Conservation (phyloP, 2,113 vertebrate genomes). For the Vanacampus margaritifer region DNA sequence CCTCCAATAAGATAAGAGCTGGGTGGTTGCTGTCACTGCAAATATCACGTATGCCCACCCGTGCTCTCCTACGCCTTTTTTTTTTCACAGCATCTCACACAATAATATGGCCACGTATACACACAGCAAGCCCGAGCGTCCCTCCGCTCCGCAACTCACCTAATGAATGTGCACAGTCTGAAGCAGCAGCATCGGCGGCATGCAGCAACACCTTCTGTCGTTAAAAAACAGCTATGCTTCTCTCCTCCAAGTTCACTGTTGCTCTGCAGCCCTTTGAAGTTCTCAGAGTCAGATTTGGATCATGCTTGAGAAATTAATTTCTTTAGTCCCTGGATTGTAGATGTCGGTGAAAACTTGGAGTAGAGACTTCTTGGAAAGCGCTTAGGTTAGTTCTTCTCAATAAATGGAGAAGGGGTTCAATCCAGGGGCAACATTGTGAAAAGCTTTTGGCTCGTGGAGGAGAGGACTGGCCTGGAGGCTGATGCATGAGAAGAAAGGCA, state of each 20-base stretch:
- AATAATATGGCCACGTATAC: conserved; percentile 23
- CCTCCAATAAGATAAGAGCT: conserved; percentile 61
- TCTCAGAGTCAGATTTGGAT: conserved; percentile 21
- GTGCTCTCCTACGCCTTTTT: conserved; percentile 22
- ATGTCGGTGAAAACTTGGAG: conserved; percentile 11
- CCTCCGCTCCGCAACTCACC: conserved; percentile 41
- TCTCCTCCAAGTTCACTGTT: conserved; percentile 30
- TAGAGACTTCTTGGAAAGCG: conserved; percentile 40
- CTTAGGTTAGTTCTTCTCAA: conserved; percentile 35
- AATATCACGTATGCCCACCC: conserved; percentile 53
- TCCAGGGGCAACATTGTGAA: conserved; percentile 44
- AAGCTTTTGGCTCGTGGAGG: conserved; percentile 59
- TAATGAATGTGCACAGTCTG: conserved; percentile 63
- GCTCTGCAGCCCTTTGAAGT: conserved; percentile 8
- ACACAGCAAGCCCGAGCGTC: conserved; percentile 29
- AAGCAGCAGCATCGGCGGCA: conserved; percentile 40
- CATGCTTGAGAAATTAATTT: conserved; percentile 11
- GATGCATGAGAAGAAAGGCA: conserved; percentile 39
- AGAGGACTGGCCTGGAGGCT: conserved; percentile 55
- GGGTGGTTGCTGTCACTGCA: conserved; percentile 29
- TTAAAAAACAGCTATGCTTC: conserved; percentile 53
- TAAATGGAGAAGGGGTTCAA: conserved; percentile 34
- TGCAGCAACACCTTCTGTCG: conserved; percentile 59
- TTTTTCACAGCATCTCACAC: conserved; percentile 22
- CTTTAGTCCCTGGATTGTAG: background rate